Evolutionary conservation across 2,797 vertebrate genomes (phyloP), one percentile per base, ranked within the genome.

Genomic region (Sebastes variabilis): DNA sequence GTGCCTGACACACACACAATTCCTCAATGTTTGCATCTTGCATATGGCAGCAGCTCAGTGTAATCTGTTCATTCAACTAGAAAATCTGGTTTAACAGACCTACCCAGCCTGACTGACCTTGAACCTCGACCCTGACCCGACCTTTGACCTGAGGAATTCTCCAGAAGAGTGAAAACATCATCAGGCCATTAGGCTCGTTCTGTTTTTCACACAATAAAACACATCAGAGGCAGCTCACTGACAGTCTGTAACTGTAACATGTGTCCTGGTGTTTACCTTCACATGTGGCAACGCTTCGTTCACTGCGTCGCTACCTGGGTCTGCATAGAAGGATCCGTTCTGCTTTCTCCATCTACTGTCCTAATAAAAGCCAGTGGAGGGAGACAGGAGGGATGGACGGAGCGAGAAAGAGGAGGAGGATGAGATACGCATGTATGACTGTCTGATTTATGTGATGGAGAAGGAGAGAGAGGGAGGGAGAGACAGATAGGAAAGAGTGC

Each of bases 301-400:
- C 67, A 10, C 6, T 65, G 85, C 62, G 56, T 74, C 62, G 4
- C 49, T 82, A 82, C 69, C 72, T 78, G 64, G 55, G 73, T 59
- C 70, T 72, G 58, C 25, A 24, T 11, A 16, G 46, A 58, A 6
- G 56, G 67, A 42, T 59, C 49, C 9, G 58, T 59, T 90, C 92
- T 93, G 90, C 84, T 93, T 92, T 93, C 90, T 78, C 88, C 92
- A 92, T 94, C 89, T 78, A 83, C 87, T 87, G 88, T 93, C 89
- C 88, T 90, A 89, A 92, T 94, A 93, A 94, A 94, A 93, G 75
- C 82, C 88, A 88, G 82, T 55, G 88, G 85, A 92, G 89, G 85
- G 90, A 90, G 88, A 87, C 90, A 24, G 82, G 6, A 30, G 67
- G 75, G 34, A 85, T 22, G 87, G 85, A 87, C 27, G 9, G 79